These are phyloP conservation scores for Brachypalpus laphriformis DNA, from an alignment of 2,888 invertebrate genomes.

Conservation along the genomic window DNA sequence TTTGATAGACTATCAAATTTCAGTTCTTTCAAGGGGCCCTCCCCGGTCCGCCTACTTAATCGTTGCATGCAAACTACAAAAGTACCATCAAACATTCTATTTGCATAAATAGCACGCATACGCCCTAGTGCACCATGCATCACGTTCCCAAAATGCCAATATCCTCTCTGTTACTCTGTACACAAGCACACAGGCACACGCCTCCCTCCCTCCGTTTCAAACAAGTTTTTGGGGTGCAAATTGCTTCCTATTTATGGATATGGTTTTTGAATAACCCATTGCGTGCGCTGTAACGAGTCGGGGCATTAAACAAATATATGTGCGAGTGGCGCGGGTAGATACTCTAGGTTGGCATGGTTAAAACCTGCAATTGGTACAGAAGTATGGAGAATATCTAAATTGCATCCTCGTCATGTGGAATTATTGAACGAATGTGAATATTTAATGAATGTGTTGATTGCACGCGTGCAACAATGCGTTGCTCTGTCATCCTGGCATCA, in stretches of 20 bases:
- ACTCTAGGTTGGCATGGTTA: neutral
- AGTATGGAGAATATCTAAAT: neutral
- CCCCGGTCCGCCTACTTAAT: neutral
- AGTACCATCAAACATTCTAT: conserved; percentile 47
- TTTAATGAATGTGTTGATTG: conserved; percentile 38
- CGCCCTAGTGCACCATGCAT: conserved; percentile 37
- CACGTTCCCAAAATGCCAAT: conserved; percentile 50
- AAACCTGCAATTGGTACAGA: conserved; percentile 6
- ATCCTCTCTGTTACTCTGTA: no score
- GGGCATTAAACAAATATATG: neutral
- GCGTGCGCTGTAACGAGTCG: neutral
- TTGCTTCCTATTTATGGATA: conserved; percentile 31
- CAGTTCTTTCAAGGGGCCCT: conserved; percentile 1
- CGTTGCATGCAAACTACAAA: conserved; percentile 33
- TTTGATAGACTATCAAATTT: conserved; percentile 56
- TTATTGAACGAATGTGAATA: conserved; percentile 37
- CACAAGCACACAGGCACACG: neutral
- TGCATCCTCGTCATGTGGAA: conserved; percentile 20
- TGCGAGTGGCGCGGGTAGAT: neutral
- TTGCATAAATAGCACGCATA: conserved; percentile 59
- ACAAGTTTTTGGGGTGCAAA: conserved; percentile 13
- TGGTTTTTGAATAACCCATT: conserved; percentile 20
- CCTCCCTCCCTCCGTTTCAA: no score
- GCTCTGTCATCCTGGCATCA: neutral
- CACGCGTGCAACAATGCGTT: conserved; percentile 17